Percentiles rank a stretch among this genome's conserved stretches.
Evolutionary conservation across 2,113 vertebrate species (phyloP).

Genomic region (Gadus macrocephalus): DNA sequence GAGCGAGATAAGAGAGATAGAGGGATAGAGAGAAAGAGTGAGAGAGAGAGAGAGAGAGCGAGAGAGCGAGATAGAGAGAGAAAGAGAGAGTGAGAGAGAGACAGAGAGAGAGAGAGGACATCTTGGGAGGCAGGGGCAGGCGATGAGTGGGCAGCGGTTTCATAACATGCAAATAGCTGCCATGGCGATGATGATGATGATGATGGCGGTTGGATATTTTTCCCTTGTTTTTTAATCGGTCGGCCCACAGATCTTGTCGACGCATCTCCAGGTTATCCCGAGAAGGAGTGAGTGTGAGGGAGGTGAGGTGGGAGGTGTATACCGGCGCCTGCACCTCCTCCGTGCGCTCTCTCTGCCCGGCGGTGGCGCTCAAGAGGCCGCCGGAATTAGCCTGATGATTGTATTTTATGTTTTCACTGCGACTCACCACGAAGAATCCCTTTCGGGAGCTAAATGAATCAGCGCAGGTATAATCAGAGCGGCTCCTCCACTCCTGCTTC

Average conservation of each 20-base stretch:
- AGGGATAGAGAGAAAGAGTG: no score
- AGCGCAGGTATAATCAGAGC: conserved; percentile 36
- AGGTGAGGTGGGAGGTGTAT: background rate
- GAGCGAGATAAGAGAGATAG: no score
- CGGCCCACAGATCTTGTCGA: no score
- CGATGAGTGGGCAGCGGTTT: background rate
- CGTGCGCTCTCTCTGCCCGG: background rate
- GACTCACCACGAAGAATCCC: conserved; percentile 26
- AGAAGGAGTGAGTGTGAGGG: background rate
- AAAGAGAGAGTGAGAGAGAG: no score
- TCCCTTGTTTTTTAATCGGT: no score
- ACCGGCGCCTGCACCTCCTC: background rate
- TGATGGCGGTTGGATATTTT: no score
- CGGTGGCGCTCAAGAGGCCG: background rate
- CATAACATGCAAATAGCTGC: background rate
- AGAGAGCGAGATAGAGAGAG: no score
- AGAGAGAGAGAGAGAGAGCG: no score
- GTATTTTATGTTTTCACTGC: background rate
- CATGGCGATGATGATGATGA: no score
- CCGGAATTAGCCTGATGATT: conserved; percentile 24
- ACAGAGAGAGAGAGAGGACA: conserved; percentile 5
- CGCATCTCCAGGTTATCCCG: no score
- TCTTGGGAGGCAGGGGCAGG: conserved; percentile 42
- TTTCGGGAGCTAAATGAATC: conserved; percentile 21
- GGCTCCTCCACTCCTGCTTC: conserved; percentile 7